These are phyloP conservation scores for Cerceris ruficornis DNA, from an alignment of 2,888 invertebrate genomes.

Conservation along the genomic window DNA sequence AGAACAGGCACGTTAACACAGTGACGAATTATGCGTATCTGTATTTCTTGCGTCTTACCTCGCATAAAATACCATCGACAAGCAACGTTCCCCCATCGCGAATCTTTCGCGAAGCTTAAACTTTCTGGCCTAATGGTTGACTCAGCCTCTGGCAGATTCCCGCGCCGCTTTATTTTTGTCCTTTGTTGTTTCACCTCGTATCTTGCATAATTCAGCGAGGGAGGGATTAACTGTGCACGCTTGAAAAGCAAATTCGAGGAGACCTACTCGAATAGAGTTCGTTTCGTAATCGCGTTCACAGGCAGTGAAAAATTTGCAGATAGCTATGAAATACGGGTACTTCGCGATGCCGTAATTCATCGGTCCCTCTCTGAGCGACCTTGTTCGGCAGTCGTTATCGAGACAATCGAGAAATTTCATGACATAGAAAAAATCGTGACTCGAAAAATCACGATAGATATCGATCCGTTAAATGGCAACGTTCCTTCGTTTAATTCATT, in stretches of 20 bases:
- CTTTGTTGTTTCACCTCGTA: constrained; percentile 39
- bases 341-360: not conserved
- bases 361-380: too few relatives aligned
- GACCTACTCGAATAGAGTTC: constrained; percentile 30
- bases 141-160: constrained; percentile 55
- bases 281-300: constrained; percentile 43
- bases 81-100: too few relatives aligned
- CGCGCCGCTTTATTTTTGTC: constrained; percentile 51
- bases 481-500: too few relatives aligned
- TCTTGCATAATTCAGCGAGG: constrained; percentile 50
- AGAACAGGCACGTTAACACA: too few relatives aligned
- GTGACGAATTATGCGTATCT: too few relatives aligned
- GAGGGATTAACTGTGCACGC: not conserved
- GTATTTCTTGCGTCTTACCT: too few relatives aligned
- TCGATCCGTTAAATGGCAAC: too few relatives aligned
- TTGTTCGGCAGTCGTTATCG: too few relatives aligned
- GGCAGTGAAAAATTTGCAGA: constrained; percentile 5
- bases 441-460: too few relatives aligned
- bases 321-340: constrained; percentile 2
- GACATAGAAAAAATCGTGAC: too few relatives aligned
- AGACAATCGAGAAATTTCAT: too few relatives aligned
- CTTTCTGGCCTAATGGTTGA: constrained; percentile 35
- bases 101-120: too few relatives aligned
- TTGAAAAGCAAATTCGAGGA: constrained; percentile 14
- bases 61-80: not conserved